A percentile compares a stretch with the other conserved stretches of the same genome.
Conservation (phyloP, 1,140 invertebrate species). For the Halesus radiatus region DNA sequence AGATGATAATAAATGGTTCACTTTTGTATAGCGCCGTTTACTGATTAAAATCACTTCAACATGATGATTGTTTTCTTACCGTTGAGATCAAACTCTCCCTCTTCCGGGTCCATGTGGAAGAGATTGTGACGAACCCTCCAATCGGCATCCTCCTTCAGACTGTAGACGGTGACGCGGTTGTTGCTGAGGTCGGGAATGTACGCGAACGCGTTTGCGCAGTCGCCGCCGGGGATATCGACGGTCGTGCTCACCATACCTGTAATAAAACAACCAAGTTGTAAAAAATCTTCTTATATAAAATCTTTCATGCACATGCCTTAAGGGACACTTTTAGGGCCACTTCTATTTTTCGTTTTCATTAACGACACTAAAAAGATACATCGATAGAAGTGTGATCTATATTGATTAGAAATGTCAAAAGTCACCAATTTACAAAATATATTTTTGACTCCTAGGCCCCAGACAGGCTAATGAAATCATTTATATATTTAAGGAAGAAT, state of each 20-base stretch:
- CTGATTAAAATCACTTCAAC: no score
- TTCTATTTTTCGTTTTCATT: not conserved
- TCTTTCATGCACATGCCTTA: no score
- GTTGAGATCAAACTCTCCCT: constrained; percentile 69
- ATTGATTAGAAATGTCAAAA: not conserved
- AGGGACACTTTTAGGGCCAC: not conserved
- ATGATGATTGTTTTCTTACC: not conserved
- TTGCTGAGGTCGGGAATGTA: constrained; percentile 76
- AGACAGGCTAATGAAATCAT: not conserved
- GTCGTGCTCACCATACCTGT: constrained; percentile 70
- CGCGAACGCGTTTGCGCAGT: constrained; percentile 75
- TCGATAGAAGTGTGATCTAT: no score
- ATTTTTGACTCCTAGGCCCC: not conserved
- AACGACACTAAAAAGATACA: no score
- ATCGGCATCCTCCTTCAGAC: constrained; percentile 74
- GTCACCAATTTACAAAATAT: not conserved
- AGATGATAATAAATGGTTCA: no score
- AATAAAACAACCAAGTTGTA: no score
- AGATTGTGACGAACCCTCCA: constrained; percentile 79
- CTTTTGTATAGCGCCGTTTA: no score
- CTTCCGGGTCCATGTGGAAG: constrained; percentile 79
- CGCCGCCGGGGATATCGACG: constrained; percentile 71
- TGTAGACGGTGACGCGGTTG: constrained; percentile 77
- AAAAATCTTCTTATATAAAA: no score
- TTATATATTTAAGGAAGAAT: not conserved